Evolutionary conservation across 1,140 invertebrate genomes (phyloP).

Genomic region (Pseudomyrmex pallidus): DNA sequence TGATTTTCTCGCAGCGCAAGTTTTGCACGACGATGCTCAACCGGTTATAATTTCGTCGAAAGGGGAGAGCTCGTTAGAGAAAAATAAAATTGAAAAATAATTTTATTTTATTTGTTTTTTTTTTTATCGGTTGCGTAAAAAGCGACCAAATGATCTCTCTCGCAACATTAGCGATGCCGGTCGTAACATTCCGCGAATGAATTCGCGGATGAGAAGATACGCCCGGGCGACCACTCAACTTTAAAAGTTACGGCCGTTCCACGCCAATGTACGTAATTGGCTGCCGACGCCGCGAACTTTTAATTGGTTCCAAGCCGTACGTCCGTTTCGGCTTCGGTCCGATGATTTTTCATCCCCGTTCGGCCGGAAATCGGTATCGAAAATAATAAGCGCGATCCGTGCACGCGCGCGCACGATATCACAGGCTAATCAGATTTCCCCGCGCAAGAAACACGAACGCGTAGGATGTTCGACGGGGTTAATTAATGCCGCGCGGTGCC

Average conservation of each 20-base stretch:
- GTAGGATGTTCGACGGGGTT: constrained; percentile 30
- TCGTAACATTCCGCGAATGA: constrained; percentile 21
- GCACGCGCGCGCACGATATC: constrained; percentile 16
- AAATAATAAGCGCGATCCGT: constrained; percentile 61
- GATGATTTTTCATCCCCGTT: constrained; percentile 65
- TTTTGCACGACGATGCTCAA: background rate
- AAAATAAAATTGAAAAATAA: background rate
- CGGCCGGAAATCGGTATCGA: constrained; percentile 56
- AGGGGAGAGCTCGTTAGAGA: background rate
- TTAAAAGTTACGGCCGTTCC: constrained; percentile 15
- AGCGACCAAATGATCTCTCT: background rate
- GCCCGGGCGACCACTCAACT: background rate
- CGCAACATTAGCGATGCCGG: constrained; percentile 4
- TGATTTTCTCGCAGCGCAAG: background rate
- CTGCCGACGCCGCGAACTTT: constrained; percentile 66
- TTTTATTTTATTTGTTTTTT: background rate
- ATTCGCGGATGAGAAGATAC: constrained; percentile 42
- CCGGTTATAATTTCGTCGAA: background rate
- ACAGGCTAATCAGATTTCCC: constrained; percentile 25
- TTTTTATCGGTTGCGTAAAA: background rate
- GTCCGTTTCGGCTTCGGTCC: constrained; percentile 40
- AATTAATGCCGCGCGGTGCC: constrained; percentile 3
- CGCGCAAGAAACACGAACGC: constrained; percentile 27
- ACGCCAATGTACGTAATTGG: constrained; percentile 67
- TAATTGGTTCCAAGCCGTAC: constrained; percentile 67